These are phyloP conservation scores for Hippasteria phrygiana DNA, from an alignment of 53 echinoderm and acorn worm genomes.

Conservation along the genomic window DNA sequence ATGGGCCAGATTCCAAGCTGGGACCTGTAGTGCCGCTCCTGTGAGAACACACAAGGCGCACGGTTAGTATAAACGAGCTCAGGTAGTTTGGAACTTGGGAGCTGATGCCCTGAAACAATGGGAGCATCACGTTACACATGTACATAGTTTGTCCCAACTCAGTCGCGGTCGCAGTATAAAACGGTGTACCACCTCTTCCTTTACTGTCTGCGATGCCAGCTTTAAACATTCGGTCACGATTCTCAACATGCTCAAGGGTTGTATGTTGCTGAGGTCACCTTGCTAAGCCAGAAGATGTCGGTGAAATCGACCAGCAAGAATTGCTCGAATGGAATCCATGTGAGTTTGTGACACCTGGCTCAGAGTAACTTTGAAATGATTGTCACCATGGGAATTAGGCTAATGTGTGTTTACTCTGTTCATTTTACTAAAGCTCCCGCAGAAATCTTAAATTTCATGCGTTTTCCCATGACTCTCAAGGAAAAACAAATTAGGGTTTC, in stretches of 20 bases:
- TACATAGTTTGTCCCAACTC: no score
- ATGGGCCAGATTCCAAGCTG: constrained; percentile 25
- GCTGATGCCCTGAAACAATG: not conserved
- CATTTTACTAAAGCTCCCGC: no score
- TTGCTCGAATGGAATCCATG: constrained; percentile 17
- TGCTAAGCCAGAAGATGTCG: not conserved
- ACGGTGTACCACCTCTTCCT: not conserved
- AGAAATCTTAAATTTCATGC: no score
- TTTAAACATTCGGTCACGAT: not conserved
- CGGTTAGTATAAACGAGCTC: not conserved
- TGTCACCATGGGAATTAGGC: not conserved
- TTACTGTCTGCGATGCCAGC: not conserved
- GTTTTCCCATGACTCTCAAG: no score
- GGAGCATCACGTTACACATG: not conserved
- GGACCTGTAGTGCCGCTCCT: not conserved
- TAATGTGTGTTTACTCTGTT: not conserved
- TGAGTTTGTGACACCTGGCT: constrained; percentile 1
- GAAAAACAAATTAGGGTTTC: no score
- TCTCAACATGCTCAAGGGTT: not conserved
- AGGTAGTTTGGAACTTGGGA: not conserved
- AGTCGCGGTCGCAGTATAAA: no score
- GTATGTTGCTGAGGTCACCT: not conserved
- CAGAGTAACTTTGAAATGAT: not conserved
- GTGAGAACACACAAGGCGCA: not conserved
- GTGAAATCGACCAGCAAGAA: constrained; percentile 8